phyloP scores from a whole-genome alignment of 2,888 invertebrate species.

The Lypha dubia region DNA sequence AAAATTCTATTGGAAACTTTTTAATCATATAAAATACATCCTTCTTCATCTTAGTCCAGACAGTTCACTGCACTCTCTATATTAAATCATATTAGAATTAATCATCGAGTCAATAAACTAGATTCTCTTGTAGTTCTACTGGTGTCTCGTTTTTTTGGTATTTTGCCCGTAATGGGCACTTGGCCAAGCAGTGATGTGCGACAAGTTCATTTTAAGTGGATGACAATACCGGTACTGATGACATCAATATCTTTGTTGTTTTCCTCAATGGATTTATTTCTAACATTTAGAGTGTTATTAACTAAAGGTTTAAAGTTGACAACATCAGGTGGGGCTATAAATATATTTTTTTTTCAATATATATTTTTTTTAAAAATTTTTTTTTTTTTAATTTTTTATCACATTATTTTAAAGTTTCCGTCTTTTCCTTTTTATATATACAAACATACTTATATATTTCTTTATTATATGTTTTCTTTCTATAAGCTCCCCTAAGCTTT shows the following conservation, averaged over 20 bases:
- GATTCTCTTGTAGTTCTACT: conserved; percentile 80
- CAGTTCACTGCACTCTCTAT: not conserved
- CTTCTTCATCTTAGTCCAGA: not conserved
- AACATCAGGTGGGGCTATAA: conserved; percentile 78
- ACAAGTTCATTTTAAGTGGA: conserved; percentile 79
- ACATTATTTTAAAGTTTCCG: too few species aligned
- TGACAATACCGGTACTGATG: conserved; percentile 74
- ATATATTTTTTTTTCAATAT: not conserved
- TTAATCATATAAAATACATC: not conserved
- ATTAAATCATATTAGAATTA: not conserved
- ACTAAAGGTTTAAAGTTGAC: conserved; percentile 78
- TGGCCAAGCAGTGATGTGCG: conserved; percentile 80
- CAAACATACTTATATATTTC: not conserved
- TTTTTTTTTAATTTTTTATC: too few species aligned
- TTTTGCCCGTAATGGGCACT: conserved; percentile 84
- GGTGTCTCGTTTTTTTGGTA: conserved; percentile 84
- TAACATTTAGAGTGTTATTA: conserved; percentile 76
- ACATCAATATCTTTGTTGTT: conserved; percentile 75
- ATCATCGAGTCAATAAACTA: not conserved
- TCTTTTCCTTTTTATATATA: conserved; percentile 1
- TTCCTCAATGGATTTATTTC: conserved; percentile 74
- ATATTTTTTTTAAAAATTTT: not conserved
- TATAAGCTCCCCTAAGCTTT: conserved; percentile 79
- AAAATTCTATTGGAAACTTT: not conserved
- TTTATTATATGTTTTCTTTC: conserved; percentile 22